A percentile compares a stretch with the other conserved stretches of the same genome.
Conservation (phyloP, 2,888 invertebrate species). For the Amphimallon solstitiale region DNA sequence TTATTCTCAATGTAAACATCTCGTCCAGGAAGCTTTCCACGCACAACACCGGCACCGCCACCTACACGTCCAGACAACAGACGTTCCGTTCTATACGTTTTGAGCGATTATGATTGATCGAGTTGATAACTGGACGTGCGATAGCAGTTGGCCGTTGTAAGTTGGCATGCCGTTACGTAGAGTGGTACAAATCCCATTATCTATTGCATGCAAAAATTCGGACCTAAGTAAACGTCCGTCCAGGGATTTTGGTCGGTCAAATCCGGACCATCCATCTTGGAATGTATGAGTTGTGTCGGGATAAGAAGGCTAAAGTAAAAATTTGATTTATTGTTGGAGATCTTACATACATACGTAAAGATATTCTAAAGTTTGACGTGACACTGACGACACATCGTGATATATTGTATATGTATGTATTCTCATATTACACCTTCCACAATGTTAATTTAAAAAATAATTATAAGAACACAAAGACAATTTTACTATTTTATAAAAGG, state of each 20-base stretch:
- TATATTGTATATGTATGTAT: no score
- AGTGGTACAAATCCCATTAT: slow-evolving; percentile 20
- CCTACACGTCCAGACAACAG: neutral
- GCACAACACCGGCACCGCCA: no score
- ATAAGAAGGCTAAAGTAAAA: slow-evolving; percentile 10
- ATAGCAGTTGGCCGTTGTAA: neutral
- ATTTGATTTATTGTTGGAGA: slow-evolving; percentile 11
- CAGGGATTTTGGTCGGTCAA: slow-evolving; percentile 12
- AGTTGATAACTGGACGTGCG: slow-evolving; percentile 14
- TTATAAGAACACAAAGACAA: no score
- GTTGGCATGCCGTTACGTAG: neutral
- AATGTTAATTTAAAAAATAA: no score
- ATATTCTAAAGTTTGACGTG: no score
- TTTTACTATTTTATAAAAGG: no score
- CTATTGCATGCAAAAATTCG: slow-evolving; percentile 26
- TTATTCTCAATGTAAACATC: slow-evolving; percentile 28
- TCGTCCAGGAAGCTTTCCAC: slow-evolving; percentile 10
- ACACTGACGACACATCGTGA: no score
- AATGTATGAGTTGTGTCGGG: neutral
- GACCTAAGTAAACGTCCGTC: slow-evolving; percentile 22
- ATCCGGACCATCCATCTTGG: slow-evolving; percentile 25
- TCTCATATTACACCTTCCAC: no score
- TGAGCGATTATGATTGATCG: slow-evolving; percentile 29
- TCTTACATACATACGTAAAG: neutral
- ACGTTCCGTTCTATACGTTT: slow-evolving; percentile 8